These are phyloP conservation scores for Amphipoea lucens DNA, from an alignment of 2,888 invertebrate genomes.

Conservation along the genomic window DNA sequence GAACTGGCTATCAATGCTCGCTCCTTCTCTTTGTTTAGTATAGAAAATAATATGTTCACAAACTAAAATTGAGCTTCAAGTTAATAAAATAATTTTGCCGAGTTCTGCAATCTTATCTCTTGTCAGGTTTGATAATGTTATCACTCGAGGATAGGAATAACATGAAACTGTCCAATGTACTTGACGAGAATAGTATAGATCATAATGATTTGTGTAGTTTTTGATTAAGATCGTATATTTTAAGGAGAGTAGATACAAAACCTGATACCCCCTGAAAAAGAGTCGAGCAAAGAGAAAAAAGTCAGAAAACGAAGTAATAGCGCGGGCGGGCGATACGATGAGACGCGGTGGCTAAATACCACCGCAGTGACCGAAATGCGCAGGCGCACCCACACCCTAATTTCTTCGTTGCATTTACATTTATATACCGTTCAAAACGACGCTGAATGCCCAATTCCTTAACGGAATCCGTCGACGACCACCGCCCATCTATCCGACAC, in stretches of 20 bases:
- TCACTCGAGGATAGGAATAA: constrained; percentile 39
- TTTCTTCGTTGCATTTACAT: no score
- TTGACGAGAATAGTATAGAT: not conserved
- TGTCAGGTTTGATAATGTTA: constrained; percentile 54
- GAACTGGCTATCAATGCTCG: not conserved
- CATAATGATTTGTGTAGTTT: not conserved
- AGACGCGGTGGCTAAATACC: no score
- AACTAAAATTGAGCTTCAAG: not conserved
- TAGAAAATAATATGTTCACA: constrained; percentile 4
- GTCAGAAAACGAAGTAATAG: no score
- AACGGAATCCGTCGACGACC: no score
- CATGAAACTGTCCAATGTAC: constrained; percentile 26
- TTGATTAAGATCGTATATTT: not conserved
- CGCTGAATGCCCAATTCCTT: no score
- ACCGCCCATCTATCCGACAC: not conserved
- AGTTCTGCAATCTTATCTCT: constrained; percentile 35
- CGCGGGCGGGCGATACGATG: no score
- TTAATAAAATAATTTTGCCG: constrained; percentile 34
- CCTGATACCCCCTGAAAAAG: no score
- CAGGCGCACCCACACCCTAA: no score
- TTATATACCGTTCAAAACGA: no score
- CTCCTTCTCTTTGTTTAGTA: not conserved
- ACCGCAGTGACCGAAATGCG: no score
- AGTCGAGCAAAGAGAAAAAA: no score
- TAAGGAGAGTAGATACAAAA: no score